Conservation (phyloP, 2,888 invertebrate genomes). For the Sabellastarte sp. region DNA sequence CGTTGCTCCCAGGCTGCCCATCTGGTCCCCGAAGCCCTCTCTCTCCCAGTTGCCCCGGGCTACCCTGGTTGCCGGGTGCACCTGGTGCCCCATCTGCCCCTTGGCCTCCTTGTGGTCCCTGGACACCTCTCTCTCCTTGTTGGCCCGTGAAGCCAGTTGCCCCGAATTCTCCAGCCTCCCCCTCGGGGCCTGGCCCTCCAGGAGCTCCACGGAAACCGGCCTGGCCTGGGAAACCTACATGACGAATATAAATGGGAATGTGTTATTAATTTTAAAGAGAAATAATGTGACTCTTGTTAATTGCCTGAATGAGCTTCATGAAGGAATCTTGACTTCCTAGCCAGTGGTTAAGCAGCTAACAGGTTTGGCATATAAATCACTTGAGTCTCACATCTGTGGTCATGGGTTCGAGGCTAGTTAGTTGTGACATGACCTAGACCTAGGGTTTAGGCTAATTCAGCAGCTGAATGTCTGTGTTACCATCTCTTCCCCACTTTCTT, state of each 20-base stretch:
- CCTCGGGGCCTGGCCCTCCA: constrained; percentile 37
- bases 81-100: constrained; percentile 6
- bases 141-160: constrained; percentile 13
- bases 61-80: background rate
- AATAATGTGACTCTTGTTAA: too few relatives aligned
- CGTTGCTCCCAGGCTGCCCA: constrained; percentile 14
- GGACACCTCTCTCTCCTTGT: constrained; percentile 13
- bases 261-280: background rate
- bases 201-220: constrained; percentile 36
- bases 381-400: too few relatives aligned
- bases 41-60: constrained; percentile 19
- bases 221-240: constrained; percentile 6
- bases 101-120: background rate
- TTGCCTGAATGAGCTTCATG: too few relatives aligned
- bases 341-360: too few relatives aligned
- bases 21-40: constrained; percentile 12
- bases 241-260: background rate
- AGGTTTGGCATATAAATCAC: too few relatives aligned
- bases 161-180: constrained; percentile 15
- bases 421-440: too few relatives aligned
- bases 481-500: too few relatives aligned
- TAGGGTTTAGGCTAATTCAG: too few relatives aligned
- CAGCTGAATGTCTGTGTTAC: too few relatives aligned
- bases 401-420: too few relatives aligned
- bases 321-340: too few relatives aligned